phyloP scores from a whole-genome alignment of 1,140 invertebrate genomes.

The Sarcophaga bullata region DNA sequence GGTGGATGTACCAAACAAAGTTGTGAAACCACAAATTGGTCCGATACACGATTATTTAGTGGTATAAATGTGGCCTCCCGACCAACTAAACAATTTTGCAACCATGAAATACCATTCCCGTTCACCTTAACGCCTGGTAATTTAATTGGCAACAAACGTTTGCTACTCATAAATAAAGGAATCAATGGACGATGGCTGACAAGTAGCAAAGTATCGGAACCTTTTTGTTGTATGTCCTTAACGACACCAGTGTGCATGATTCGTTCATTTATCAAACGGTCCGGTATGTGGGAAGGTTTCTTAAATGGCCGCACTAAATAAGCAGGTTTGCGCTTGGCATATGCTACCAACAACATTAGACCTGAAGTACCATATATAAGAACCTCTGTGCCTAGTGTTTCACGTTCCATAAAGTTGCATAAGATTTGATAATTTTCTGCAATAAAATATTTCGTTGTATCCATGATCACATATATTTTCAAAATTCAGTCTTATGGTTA shows the following conservation, averaged over 20 bases:
- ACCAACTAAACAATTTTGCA: conserved; percentile 58
- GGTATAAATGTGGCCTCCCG: conserved; percentile 61
- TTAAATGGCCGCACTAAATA: conserved; percentile 62
- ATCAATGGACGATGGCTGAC: conserved; percentile 58
- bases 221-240: conserved; percentile 54
- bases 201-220: conserved; percentile 56
- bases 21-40: conserved; percentile 60
- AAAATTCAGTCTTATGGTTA: conserved; percentile 18
- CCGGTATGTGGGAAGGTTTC: conserved; percentile 61
- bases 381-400: conserved; percentile 57
- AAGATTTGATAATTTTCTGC: conserved; percentile 56
- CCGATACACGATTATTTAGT: conserved; percentile 51
- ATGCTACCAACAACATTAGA: conserved; percentile 57
- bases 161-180: conserved; percentile 56
- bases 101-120: conserved; percentile 59
- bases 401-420: conserved; percentile 62
- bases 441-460: conserved; percentile 48
- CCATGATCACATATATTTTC: conserved; percentile 46
- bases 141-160: conserved; percentile 55
- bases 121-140: conserved; percentile 57
- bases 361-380: conserved; percentile 58
- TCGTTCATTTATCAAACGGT: conserved; percentile 59
- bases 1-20: conserved; percentile 61
- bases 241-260: conserved; percentile 61
- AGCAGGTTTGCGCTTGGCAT: conserved; percentile 59